Evolutionary conservation across 2,113 vertebrate species (phyloP).

Genomic region (Morone chrysops): DNA sequence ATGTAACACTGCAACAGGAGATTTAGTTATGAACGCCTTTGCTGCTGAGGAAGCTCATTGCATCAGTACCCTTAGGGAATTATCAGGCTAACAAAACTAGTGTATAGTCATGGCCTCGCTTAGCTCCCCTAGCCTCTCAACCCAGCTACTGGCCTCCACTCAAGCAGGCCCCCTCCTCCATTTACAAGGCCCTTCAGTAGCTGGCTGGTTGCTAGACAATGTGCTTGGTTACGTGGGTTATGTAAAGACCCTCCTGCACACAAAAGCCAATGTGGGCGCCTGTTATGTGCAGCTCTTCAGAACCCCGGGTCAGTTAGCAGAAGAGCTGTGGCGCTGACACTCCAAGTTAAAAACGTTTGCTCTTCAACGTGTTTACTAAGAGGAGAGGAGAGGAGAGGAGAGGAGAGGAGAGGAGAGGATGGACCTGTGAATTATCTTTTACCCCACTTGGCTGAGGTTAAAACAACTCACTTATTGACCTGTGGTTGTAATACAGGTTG

Average conservation of each 20-base stretch:
- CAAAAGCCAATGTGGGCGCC: constrained; percentile 85
- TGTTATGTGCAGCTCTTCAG: constrained; percentile 84
- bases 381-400: constrained; percentile 50
- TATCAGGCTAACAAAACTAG: constrained; percentile 75
- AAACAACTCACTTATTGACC: constrained; percentile 78
- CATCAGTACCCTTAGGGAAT: constrained; percentile 58
- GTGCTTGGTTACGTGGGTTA: constrained; percentile 87
- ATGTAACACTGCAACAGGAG: background rate
- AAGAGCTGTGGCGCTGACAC: constrained; percentile 81
- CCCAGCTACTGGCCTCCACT: constrained; percentile 72
- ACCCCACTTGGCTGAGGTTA: constrained; percentile 70
- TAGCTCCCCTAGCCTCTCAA: constrained; percentile 70
- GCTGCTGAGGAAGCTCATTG: constrained; percentile 46
- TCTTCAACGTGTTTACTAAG: constrained; percentile 77
- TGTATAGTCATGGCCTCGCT: constrained; percentile 65
- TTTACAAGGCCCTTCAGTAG: constrained; percentile 83
- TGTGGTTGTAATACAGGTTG: constrained; percentile 40
- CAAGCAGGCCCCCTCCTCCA: constrained; percentile 75
- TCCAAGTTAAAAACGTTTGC: constrained; percentile 82
- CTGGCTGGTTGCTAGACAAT: constrained; percentile 86
- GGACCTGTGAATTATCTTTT: constrained; percentile 69
- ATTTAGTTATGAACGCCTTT: background rate
- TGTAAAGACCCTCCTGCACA: constrained; percentile 87
- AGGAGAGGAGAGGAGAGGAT: constrained; percentile 46
- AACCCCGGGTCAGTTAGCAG: constrained; percentile 83